Evolutionary conservation across 2,113 vertebrate genomes (phyloP).

Genomic region (Gymnocephalus cernua): DNA sequence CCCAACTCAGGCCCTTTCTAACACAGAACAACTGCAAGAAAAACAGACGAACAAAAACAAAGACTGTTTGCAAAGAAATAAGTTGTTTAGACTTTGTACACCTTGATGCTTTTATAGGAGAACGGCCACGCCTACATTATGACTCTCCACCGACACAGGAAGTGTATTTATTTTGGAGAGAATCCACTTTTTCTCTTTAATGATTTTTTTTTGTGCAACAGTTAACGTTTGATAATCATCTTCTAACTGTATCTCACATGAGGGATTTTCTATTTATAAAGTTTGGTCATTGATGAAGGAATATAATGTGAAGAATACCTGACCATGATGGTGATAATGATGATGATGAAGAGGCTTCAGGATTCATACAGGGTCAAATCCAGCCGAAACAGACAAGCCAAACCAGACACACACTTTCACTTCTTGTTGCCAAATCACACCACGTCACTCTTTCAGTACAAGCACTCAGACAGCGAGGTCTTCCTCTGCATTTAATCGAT

Average conservation of each 20-base stretch:
- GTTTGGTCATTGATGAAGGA: constrained; percentile 78
- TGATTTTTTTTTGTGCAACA: constrained; percentile 68
- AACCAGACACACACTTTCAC: constrained; percentile 42
- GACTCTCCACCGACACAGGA: constrained; percentile 73
- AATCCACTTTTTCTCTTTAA: constrained; percentile 76
- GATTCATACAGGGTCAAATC: constrained; percentile 43
- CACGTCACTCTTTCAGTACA: constrained; percentile 10
- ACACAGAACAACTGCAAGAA: constrained; percentile 85
- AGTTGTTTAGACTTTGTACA: constrained; percentile 84
- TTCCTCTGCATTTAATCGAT: constrained; percentile 19
- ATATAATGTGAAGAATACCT: constrained; percentile 73
- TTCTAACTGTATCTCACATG: constrained; percentile 86
- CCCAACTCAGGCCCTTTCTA: constrained; percentile 99
- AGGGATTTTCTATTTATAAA: constrained; percentile 91
- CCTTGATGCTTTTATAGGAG: constrained; percentile 83
- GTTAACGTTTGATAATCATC: constrained; percentile 87
- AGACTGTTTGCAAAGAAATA: constrained; percentile 60
- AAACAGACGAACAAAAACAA: constrained; percentile 45
- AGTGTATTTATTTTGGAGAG: constrained; percentile 83
- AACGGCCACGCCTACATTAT: constrained; percentile 85
- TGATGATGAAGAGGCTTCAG: constrained; percentile 29
- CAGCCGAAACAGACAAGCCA: constrained; percentile 69
- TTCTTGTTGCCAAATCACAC: constrained; percentile 56
- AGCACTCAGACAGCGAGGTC: constrained; percentile 11
- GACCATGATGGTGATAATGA: constrained; percentile 31